Conservation (phyloP, 2,113 vertebrate species). For the Lates calcarifer region DNA sequence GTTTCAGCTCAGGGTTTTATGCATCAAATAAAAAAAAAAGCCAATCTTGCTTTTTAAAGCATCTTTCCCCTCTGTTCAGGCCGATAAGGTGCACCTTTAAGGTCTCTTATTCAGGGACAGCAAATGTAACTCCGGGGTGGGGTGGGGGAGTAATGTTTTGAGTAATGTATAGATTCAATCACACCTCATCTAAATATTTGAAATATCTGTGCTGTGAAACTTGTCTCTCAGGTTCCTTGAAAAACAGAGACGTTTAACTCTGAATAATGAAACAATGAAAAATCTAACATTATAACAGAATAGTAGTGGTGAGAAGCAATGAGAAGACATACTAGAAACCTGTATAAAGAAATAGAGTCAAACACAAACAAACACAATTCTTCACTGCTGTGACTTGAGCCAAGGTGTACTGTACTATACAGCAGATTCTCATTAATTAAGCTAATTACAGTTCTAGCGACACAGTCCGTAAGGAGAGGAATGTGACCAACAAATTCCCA, state of each 20-base stretch:
- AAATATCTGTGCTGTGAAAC: not conserved
- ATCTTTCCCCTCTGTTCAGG: slow-evolving; percentile 74
- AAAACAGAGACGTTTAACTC: not conserved
- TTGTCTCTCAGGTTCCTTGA: not conserved
- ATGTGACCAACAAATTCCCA: slow-evolving; percentile 34
- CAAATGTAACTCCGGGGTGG: slow-evolving; percentile 60
- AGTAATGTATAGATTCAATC: slow-evolving; percentile 21
- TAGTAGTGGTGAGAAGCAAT: not conserved
- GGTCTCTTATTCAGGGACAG: slow-evolving; percentile 70
- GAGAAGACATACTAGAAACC: slow-evolving; percentile 13
- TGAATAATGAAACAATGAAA: not conserved
- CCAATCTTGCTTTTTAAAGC: slow-evolving; percentile 81
- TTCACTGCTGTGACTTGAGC: slow-evolving; percentile 15
- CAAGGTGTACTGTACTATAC: not conserved
- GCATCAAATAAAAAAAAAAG: slow-evolving; percentile 84
- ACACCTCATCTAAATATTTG: slow-evolving; percentile 20
- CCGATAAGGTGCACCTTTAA: slow-evolving; percentile 79
- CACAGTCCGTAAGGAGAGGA: slow-evolving; percentile 23
- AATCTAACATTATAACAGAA: not conserved
- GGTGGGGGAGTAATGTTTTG: slow-evolving; percentile 32
- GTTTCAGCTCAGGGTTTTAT: slow-evolving; percentile 84
- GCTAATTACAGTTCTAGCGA: slow-evolving; percentile 38
- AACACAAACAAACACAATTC: not conserved
- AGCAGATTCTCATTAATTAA: slow-evolving; percentile 31
- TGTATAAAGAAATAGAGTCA: not conserved